phyloP scores from a whole-genome alignment of 2,797 vertebrate species.

The Ceryle rudis region DNA sequence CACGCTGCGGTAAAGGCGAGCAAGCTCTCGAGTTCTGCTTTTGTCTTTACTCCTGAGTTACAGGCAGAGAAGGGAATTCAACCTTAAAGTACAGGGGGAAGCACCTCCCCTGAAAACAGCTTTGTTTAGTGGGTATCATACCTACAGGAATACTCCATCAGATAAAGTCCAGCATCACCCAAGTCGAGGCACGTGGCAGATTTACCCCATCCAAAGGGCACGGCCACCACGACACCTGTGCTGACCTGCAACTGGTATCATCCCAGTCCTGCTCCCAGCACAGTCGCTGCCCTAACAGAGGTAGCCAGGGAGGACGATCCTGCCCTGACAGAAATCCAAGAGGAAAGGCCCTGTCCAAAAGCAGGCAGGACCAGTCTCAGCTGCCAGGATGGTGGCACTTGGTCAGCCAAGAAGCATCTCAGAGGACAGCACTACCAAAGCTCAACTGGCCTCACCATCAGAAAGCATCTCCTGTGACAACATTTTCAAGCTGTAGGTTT shows the following conservation, averaged over 20 bases:
- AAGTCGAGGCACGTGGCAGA: not conserved
- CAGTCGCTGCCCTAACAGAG: not conserved
- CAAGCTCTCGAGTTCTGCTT: not conserved
- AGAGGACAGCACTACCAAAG: not conserved
- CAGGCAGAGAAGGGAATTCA: not conserved
- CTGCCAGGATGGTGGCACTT: not conserved
- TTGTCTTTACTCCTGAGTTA: not conserved
- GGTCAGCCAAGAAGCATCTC: not conserved
- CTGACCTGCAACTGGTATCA: not conserved
- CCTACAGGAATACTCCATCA: not conserved
- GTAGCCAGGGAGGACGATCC: fast-evolving
- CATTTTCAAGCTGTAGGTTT: not conserved
- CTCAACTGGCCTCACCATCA: not conserved
- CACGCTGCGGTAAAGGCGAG: not conserved
- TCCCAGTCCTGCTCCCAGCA: not conserved
- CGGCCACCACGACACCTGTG: fast-evolving
- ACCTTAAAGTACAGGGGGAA: not conserved
- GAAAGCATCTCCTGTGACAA: not conserved
- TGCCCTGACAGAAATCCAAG: not conserved
- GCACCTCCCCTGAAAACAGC: not conserved
- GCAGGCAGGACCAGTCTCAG: not conserved
- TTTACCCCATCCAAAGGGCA: not conserved
- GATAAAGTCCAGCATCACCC: not conserved
- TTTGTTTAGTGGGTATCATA: fast-evolving
- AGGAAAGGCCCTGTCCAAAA: fast-evolving